Evolutionary conservation across 1,140 invertebrate genomes (phyloP).

Genomic region (Carposina sasakii): DNA sequence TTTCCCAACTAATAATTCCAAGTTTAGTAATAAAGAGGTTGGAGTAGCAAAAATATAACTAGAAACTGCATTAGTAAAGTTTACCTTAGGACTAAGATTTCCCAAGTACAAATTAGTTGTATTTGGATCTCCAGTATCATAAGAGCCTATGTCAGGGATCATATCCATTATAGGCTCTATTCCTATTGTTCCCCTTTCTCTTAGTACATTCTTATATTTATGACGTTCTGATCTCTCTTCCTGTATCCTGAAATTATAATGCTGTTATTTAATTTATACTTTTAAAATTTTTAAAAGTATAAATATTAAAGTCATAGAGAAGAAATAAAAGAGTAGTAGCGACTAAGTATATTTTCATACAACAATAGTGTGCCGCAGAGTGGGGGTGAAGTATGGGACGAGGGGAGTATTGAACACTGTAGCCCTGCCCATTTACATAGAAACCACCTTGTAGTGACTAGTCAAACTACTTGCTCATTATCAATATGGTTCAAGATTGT

Average conservation of each 20-base stretch:
- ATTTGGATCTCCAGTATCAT: constrained; percentile 95
- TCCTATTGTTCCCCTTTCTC: constrained; percentile 38
- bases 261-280: not conserved
- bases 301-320: not conserved
- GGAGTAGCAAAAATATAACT: no score
- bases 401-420: no score
- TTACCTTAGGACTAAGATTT: constrained; percentile 93
- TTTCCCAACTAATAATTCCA: no score
- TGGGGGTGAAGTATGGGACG: no score
- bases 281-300: not conserved
- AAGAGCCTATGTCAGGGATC: constrained; percentile 78
- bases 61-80: no score
- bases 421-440: no score
- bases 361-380: no score
- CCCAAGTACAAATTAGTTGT: constrained; percentile 99
- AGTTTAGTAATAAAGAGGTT: no score
- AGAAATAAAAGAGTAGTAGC: not conserved
- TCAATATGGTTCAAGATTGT: no score
- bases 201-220: constrained; percentile 82
- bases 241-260: constrained; percentile 83
- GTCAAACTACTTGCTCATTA: no score
- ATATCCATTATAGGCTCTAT: constrained; percentile 46
- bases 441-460: no score
- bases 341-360: no score
- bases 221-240: constrained; percentile 98